A percentile compares a stretch with the other conserved stretches of the same genome.
Evolutionary conservation across 2,888 invertebrate species (phyloP).

Genomic region (Poecilus cupreus): DNA sequence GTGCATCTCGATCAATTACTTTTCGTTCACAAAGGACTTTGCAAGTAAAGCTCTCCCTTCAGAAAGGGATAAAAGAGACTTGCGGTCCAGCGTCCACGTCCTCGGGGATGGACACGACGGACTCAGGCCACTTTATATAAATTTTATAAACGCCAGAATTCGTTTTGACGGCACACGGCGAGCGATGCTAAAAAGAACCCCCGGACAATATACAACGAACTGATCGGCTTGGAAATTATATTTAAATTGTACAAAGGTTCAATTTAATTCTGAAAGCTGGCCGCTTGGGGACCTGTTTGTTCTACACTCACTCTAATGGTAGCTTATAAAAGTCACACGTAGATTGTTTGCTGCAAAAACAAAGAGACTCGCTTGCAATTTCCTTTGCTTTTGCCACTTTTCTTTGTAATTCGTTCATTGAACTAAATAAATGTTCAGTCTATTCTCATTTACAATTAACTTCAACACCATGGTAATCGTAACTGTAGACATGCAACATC

Average conservation of each 20-base stretch:
- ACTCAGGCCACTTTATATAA: slow-evolving; percentile 48
- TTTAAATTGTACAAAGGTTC: slow-evolving; percentile 22
- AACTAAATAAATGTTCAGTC: too few species aligned
- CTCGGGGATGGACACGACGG: slow-evolving; percentile 12
- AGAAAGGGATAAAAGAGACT: slow-evolving; percentile 46
- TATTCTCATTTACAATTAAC: too few species aligned
- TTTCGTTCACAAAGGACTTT: slow-evolving; percentile 56
- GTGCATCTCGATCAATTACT: slow-evolving; percentile 55
- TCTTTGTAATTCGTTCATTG: too few species aligned
- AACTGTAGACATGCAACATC: too few species aligned
- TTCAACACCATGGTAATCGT: too few species aligned
- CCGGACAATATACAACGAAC: not conserved
- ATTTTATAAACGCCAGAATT: slow-evolving; percentile 54
- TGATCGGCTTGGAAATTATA: slow-evolving; percentile 12
- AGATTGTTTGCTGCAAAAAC: too few species aligned
- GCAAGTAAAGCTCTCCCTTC: slow-evolving; percentile 46
- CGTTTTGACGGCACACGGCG: slow-evolving; percentile 20
- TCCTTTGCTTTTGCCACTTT: not conserved
- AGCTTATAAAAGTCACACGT: too few species aligned
- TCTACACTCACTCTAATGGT: not conserved
- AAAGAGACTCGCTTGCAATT: not conserved
- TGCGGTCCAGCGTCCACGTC: slow-evolving; percentile 10
- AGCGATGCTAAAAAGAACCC: not conserved
- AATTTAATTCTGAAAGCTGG: not conserved
- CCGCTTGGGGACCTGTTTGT: not conserved